These are phyloP conservation scores for Esox masquinongy DNA, from an alignment of 2,797 vertebrate species.

Conservation along the genomic window DNA sequence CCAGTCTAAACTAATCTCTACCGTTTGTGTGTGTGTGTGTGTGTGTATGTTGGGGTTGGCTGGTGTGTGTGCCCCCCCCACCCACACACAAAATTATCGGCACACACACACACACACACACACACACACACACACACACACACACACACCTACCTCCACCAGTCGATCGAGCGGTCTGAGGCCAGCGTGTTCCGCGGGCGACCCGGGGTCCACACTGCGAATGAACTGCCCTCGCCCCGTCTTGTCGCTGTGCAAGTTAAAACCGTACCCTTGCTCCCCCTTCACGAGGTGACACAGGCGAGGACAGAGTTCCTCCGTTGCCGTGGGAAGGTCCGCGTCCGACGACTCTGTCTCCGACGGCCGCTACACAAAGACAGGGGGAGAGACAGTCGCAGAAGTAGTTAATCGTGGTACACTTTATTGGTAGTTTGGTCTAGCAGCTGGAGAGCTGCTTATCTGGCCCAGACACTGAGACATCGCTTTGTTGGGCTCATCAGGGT, in stretches of 20 bases:
- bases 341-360: constrained; percentile 31
- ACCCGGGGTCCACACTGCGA: constrained; percentile 86
- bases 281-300: constrained; percentile 87
- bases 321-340: constrained; percentile 2
- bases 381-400: no score
- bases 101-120: no score
- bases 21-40: constrained; percentile 2
- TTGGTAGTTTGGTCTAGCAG: no score
- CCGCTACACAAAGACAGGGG: background rate
- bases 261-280: constrained; percentile 86
- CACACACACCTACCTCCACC: constrained; percentile 78
- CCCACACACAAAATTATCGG: no score
- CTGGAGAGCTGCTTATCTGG: no score
- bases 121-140: background rate
- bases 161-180: constrained; percentile 86
- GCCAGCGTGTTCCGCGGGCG: constrained; percentile 80
- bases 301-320: constrained; percentile 75
- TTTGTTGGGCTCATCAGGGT: no score
- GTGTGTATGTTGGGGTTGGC: no score
- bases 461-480: no score
- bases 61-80: no score
- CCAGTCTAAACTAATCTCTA: constrained; percentile 26
- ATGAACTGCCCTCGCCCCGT: constrained; percentile 86
- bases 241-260: constrained; percentile 93
- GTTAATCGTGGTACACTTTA: no score